Base-by-base conservation (phyloP, 35 echinoderm and acorn worm genomes). In the Strongylocentrotus purpuratus region DNA sequence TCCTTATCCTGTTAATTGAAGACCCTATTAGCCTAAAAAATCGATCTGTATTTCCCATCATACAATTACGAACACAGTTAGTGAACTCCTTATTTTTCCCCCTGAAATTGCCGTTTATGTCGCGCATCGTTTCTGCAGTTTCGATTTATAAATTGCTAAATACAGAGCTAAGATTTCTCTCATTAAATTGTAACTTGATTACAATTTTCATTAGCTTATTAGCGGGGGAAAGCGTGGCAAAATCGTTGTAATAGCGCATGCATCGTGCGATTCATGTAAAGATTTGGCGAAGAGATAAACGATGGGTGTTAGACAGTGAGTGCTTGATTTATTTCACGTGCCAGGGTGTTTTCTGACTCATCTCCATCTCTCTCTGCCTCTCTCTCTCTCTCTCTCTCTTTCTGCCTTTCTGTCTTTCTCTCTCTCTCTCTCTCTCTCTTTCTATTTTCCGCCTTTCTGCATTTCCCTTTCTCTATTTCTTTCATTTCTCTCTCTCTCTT, bases 121-220 rank as follows among this genome's bases (percentile, higher is more conserved):
- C 20, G 65, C 25, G 25, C 3, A 78, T 78, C 65, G 25, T 8
- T 78, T 78, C 65, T 78, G 65, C 65, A 78, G 65, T 3, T 78
- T 78, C 65, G 25, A 78, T 78, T 78, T 78, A 78, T 28, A 78
- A 78, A 78, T n/a, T 78, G 65, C 65, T 78, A 78, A 78, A 78
- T 78, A 78, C 65, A 78, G 65, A n/a, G 65, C 20, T 28, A 28
- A 78, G 65, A 78, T 78, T 78, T 78, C 65, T 78, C 65, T 33
- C 45, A 46, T 89, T 89, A 89, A 46, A 33, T 46, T 20, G 18
- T 89, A 89, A 89, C 87, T 46, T 46, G 45, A 89, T 89, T 89
- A 89, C 87, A 89, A 45, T 89, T 89, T 89, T 89, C 33, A 89
- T 89, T 89, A 46, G 87, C 87, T 89, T 45, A 33, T 89, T 89